Evolutionary conservation across 2,888 invertebrate genomes (phyloP), one percentile per base, ranked within the genome.

Genomic region (Arctia plantaginis): DNA sequence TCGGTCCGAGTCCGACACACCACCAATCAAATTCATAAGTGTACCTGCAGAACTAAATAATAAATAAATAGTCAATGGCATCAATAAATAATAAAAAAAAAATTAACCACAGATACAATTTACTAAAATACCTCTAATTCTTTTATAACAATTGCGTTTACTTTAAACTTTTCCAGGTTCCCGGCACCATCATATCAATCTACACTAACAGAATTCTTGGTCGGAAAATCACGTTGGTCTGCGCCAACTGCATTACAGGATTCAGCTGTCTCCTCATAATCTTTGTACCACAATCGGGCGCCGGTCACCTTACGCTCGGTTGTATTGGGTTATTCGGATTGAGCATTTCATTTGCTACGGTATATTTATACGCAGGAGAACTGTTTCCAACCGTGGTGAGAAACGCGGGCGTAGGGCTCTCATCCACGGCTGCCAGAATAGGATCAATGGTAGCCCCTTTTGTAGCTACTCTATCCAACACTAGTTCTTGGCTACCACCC

Each of bases 361-460:
- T 98, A 8, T 99, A 99, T 90, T 96, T 99, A 27, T 99, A 98
- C 90, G 98, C 98, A 0, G 98, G 98, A 0, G 99, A 99, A 92
- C 91, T 98, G 23, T 99, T 98, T 90, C 99, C 99, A 0, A 99
- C 99, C 0, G 97, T 98, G 3, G 97, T 98, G 0, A 96, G 99
- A 47, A 99, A 98, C 88, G 97, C 98, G 64, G 99, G 98, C 0
- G 97, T 99, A 74, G 99, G 99, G 0, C 95, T 98, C 6, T 97
- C 98, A 44, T 99, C 98, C 0, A 98, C 98, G 95, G 97, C 97
- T 77, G 98, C 98, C 0, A 96, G 99, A 85, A 93, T 98, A 75
- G 99, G 99, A 13, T 98, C 98, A 0, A 98, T 99, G 96, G 84
- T 97, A 7, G 98, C 99, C 0, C 98, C 99, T 0, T 98, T 98